phyloP scores from a whole-genome alignment of 2,113 vertebrate genomes.

The Ameiurus melas region DNA sequence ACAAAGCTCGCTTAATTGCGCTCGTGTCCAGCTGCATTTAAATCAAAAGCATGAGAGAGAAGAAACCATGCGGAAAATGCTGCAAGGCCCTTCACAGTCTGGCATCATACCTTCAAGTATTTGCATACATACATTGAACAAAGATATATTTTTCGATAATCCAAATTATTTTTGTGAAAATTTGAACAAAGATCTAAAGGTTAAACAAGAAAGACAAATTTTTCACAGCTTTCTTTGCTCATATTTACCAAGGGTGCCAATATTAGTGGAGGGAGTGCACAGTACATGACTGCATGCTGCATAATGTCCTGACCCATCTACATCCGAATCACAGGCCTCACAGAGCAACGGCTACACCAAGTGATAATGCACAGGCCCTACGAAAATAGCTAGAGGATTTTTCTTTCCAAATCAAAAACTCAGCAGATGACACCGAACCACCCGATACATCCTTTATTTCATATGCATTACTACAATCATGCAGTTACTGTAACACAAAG shows the following conservation, averaged over 20 bases:
- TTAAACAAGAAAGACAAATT: too few species aligned
- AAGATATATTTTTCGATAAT: too few species aligned
- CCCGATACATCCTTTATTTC: not conserved
- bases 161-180: too few species aligned
- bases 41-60: conserved; percentile 1
- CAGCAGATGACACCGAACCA: not conserved
- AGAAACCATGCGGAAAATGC: not conserved
- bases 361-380: not conserved
- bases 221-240: too few species aligned
- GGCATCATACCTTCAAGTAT: not conserved
- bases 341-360: not conserved
- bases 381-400: not conserved
- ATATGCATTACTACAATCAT: not conserved
- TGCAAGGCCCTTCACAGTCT: not conserved
- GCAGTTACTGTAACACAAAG: not conserved
- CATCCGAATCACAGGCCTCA: not conserved
- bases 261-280: too few species aligned
- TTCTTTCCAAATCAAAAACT: not conserved
- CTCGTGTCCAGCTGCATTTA: not conserved
- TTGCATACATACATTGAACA: too few species aligned
- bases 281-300: not conserved
- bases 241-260: too few species aligned
- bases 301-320: not conserved
- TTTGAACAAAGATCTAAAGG: too few species aligned
- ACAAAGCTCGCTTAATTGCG: conserved; percentile 10